Conservation (phyloP, 2,797 vertebrate species). For the Clamator glandarius region DNA sequence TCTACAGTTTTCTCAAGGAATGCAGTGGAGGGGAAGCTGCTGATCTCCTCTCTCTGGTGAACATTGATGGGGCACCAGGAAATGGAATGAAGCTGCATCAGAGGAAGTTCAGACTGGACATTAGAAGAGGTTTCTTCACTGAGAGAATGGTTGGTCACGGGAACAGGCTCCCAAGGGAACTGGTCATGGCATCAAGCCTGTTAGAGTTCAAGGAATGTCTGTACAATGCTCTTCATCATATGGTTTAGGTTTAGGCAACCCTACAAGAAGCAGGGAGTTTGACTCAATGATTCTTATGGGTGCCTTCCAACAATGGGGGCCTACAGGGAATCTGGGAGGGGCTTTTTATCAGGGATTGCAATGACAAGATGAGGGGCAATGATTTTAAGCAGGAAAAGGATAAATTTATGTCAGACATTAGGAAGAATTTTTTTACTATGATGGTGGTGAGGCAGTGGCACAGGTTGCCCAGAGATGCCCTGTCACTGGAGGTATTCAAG, state of each 20-base stretch:
- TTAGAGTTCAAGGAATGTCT: not conserved
- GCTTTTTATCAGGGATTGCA: too few species aligned
- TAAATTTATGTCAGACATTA: too few species aligned
- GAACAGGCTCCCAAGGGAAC: not conserved
- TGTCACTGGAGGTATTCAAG: too few species aligned
- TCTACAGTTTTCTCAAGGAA: not conserved
- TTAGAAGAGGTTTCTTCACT: not conserved
- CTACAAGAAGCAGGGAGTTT: not conserved
- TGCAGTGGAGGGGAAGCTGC: not conserved
- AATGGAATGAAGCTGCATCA: not conserved
- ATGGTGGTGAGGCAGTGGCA: too few species aligned
- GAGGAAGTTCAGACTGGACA: not conserved
- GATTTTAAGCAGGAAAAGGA: too few species aligned
- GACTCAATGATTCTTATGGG: not conserved
- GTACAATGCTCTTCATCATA: not conserved
- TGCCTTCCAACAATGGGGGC: not conserved
- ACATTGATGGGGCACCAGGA: rapidly evolving
- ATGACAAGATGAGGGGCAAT: too few species aligned
- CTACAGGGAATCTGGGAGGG: too few species aligned
- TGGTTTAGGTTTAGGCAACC: not conserved
- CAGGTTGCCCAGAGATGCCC: too few species aligned
- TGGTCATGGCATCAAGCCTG: not conserved
- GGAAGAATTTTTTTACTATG: too few species aligned
- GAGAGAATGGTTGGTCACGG: too few species aligned
- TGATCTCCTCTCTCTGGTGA: not conserved